Evolutionary conservation across 2,797 vertebrate genomes (phyloP), one percentile per base, ranked within the genome.

Genomic region (Sciurus vulgaris): DNA sequence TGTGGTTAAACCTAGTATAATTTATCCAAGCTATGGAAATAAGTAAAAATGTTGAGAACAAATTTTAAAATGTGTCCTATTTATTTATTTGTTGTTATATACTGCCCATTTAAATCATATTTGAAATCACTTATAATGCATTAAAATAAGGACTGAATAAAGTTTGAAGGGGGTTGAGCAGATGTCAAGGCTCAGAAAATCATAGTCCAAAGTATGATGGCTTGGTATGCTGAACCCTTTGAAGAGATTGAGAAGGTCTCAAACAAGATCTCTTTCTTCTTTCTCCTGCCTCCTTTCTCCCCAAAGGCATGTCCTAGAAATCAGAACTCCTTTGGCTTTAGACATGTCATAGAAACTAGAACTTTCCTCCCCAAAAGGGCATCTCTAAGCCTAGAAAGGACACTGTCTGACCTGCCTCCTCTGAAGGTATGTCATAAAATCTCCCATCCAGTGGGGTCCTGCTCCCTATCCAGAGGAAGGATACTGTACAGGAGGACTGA

Each of bases 11-110:
- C 5, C 24, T 70, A 72, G 28, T 35, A 11, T 1, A 82, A n/a
- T 87, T 93, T 76, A 51, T 33, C 35, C 18, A 70, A 93, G 7
- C 7, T 81, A 44, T 41, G 13, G 35, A 38, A 73, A 65, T 79
- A 79, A 69, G 3, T 51, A 24, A 90, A 95, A n/a, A 33, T 81
- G 38, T 54, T 93, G 47, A 89, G 30, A 67, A 93, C 38, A 82
- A 67, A 81, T 30, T 67, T 56, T 51, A 54, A 82, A 61, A 44
- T 61, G 13, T 30, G 11, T 47, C 73, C 41, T 61, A 0, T 44
- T 54, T 85, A 65, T 54, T 72, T 2, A 44, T 65, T 84, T 85
- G 59, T 90, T 51, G 44, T 74, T 81, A 93, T 81, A 90, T 59
- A 49, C 18, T 54, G 22, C 30, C 24, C 90, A 26, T 59, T 56